Evolutionary conservation across 2,113 vertebrate species (phyloP).

Genomic region (Platichthys flesus): DNA sequence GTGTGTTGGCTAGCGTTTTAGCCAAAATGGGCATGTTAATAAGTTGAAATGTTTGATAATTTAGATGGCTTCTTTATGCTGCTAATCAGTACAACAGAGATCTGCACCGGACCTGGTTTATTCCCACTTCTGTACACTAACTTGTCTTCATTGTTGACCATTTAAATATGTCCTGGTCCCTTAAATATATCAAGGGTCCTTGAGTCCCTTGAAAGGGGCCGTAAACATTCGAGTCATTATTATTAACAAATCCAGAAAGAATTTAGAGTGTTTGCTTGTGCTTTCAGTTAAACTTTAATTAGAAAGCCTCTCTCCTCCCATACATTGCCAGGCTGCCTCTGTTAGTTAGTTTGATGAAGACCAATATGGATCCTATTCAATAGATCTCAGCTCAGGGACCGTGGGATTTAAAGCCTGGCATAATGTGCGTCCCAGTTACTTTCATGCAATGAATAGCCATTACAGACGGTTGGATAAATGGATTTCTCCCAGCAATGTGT

Average conservation of each 20-base stretch:
- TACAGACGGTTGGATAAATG: constrained; percentile 58
- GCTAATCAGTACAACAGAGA: no score
- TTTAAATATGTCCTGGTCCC: no score
- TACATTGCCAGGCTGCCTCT: constrained; percentile 55
- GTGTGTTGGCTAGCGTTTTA: no score
- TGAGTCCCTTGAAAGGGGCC: no score
- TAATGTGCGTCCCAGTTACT: constrained; percentile 41
- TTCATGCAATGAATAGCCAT: constrained; percentile 55
- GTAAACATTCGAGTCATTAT: no score
- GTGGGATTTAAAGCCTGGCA: constrained; percentile 43
- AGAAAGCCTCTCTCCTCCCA: constrained; percentile 29
- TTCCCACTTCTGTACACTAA: no score
- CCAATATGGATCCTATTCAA: constrained; percentile 55
- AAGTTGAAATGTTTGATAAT: no score
- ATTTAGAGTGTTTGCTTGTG: neutral
- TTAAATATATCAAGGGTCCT: no score
- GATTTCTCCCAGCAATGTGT: constrained; percentile 28
- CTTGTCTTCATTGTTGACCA: no score
- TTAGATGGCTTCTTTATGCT: no score
- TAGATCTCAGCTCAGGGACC: constrained; percentile 56
- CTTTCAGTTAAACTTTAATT: neutral
- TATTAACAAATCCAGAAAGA: neutral
- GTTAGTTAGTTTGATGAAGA: constrained; percentile 48
- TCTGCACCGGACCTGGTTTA: no score
- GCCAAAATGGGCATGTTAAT: no score